Evolutionary conservation across 2,888 invertebrate species (phyloP).

Genomic region (Folsomia candida): DNA sequence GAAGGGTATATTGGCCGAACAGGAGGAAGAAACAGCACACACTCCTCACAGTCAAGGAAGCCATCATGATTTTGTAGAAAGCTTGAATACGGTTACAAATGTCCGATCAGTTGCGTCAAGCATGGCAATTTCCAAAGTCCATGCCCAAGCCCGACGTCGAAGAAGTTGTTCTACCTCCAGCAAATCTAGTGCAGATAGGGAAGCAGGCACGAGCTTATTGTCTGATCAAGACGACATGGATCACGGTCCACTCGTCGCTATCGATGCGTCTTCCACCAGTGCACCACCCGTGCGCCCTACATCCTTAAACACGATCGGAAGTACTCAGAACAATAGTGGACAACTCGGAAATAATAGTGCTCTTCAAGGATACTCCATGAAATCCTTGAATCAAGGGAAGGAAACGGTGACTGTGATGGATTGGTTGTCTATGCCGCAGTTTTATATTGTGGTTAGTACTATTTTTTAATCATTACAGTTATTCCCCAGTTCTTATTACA

Average conservation of each 20-base stretch:
- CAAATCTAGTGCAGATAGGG: constrained; percentile 13
- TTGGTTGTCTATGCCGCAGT: constrained; percentile 46
- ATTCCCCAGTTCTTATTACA: not conserved
- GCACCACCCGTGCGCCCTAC: not conserved
- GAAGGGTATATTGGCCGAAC: constrained; percentile 25
- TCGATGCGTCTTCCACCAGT: not conserved
- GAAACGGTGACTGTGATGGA: constrained; percentile 40
- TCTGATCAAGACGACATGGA: constrained; percentile 18
- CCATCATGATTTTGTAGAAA: constrained; percentile 8
- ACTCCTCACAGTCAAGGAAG: not conserved
- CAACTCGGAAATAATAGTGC: not conserved
- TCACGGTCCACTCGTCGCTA: not conserved
- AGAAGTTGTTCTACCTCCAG: not conserved
- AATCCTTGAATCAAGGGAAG: constrained; percentile 34
- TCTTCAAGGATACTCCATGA: constrained; percentile 25
- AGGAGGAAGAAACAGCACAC: not conserved
- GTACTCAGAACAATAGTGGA: not conserved
- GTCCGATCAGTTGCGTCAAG: constrained; percentile 4
- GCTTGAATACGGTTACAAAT: not conserved
- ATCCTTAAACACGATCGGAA: not conserved
- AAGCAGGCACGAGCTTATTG: constrained; percentile 25
- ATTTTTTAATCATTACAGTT: not conserved
- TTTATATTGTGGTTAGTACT: constrained; percentile 36
- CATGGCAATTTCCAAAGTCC: constrained; percentile 12
- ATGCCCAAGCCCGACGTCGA: not conserved